A percentile compares a stretch with the other conserved stretches of the same genome.
Evolutionary conservation across 2,113 vertebrate species (phyloP).

Genomic region (Bungarus multicinctus): DNA sequence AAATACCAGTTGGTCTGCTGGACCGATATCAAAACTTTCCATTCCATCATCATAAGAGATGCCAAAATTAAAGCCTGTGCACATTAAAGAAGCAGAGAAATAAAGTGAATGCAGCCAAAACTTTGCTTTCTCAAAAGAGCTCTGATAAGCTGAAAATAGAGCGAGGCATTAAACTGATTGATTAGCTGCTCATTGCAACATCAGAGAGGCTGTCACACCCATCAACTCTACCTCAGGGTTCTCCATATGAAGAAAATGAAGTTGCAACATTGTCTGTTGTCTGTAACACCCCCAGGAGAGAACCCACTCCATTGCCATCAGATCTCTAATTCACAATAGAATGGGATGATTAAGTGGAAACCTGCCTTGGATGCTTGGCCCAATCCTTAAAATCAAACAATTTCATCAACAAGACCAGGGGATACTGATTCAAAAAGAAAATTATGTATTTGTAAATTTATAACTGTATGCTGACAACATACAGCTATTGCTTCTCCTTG

Average conservation of each 20-base stretch:
- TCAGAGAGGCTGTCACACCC: not conserved
- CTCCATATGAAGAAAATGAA: not conserved
- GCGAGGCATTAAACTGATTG: not conserved
- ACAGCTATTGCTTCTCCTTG: not conserved
- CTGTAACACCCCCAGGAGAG: not conserved
- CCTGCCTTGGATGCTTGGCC: not conserved
- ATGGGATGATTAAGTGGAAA: not conserved
- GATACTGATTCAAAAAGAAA: not conserved
- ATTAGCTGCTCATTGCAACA: not conserved
- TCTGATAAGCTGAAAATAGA: not conserved
- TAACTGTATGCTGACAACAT: not conserved
- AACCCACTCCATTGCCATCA: not conserved
- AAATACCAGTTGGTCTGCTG: not conserved
- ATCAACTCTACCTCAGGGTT: not conserved
- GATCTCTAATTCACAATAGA: not conserved
- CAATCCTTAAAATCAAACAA: not conserved
- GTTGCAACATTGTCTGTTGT: not conserved
- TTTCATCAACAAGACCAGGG: not conserved
- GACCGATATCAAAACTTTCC: not conserved
- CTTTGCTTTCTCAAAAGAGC: not conserved
- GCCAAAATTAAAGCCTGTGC: not conserved
- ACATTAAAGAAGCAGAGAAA: not conserved
- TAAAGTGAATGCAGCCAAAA: not conserved
- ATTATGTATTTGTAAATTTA: not conserved
- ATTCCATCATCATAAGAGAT: not conserved